Percentiles rank a stretch among this genome's conserved stretches.
phyloP scores from a whole-genome alignment of 2,113 vertebrate species.

The Hippotragus niger region DNA sequence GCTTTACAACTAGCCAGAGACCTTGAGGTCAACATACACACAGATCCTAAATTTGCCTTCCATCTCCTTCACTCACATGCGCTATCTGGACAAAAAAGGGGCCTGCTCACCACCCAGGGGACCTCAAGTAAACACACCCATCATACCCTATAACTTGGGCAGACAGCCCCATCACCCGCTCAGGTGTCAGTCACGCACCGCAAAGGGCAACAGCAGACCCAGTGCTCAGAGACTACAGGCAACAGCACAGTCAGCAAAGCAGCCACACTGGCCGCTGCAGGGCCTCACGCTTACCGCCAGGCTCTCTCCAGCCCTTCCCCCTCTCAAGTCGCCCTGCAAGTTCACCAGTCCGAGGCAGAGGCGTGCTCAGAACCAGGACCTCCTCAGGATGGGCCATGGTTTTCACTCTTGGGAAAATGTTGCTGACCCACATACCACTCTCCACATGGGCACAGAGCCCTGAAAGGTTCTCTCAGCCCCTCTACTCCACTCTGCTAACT shows the following conservation, averaged over 20 bases:
- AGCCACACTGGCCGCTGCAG: rapidly evolving
- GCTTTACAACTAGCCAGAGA: neutral
- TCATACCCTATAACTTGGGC: neutral
- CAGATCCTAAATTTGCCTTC: neutral
- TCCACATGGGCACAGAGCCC: neutral
- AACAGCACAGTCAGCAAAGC: neutral
- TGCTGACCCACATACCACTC: neutral
- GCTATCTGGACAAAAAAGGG: neutral
- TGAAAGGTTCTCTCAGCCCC: neutral
- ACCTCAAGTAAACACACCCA: neutral
- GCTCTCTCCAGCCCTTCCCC: neutral
- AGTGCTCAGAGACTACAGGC: neutral
- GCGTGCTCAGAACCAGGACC: neutral
- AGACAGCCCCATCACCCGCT: neutral
- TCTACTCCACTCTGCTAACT: neutral
- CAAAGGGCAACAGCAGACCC: neutral
- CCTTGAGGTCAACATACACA: neutral
- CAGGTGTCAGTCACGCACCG: neutral
- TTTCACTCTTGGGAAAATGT: neutral
- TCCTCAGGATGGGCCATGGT: neutral
- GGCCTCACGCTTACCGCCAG: neutral
- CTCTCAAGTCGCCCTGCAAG: neutral
- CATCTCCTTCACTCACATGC: neutral
- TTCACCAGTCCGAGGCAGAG: neutral
- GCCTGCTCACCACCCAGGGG: neutral